Evolutionary conservation across 2,888 invertebrate genomes (phyloP).

Genomic region (Polylopha cassiicola): DNA sequence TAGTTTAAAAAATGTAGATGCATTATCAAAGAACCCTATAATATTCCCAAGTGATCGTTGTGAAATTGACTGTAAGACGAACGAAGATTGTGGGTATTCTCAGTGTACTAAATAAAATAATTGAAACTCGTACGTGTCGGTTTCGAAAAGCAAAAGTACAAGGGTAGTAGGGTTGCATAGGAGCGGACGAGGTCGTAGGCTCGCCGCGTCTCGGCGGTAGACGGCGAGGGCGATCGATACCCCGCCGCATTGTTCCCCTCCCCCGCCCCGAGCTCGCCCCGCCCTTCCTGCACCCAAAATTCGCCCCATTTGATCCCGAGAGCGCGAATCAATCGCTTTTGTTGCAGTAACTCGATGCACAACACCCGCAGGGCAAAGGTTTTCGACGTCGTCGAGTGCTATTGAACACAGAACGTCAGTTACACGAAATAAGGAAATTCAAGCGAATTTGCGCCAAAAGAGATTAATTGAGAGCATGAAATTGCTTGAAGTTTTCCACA

Average conservation of each 20-base stretch:
- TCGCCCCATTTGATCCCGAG: slow-evolving; percentile 71
- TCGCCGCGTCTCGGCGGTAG: slow-evolving; percentile 54
- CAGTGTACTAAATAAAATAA: slow-evolving; percentile 8
- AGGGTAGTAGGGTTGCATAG: slow-evolving; percentile 65
- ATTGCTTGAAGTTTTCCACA: slow-evolving; percentile 3
- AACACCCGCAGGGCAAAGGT: slow-evolving; percentile 32
- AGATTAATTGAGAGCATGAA: slow-evolving; percentile 8
- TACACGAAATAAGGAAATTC: slow-evolving; percentile 9
- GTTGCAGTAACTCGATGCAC: slow-evolving; percentile 66
- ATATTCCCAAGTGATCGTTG: too few relatives aligned
- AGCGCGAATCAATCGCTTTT: slow-evolving; percentile 70
- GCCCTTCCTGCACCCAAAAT: slow-evolving; percentile 59
- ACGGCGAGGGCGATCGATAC: slow-evolving; percentile 63
- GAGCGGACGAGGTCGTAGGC: slow-evolving; percentile 50
- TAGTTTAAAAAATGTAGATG: too few relatives aligned
- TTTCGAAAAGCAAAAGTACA: slow-evolving; percentile 70
- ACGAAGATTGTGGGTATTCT: too few relatives aligned
- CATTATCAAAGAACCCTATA: too few relatives aligned
- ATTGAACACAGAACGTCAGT: slow-evolving; percentile 8
- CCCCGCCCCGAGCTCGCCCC: slow-evolving; percentile 42
- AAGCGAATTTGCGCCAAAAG: background rate
- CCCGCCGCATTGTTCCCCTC: slow-evolving; percentile 69
- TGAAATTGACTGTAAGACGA: too few relatives aligned
- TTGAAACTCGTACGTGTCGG: slow-evolving; percentile 38
- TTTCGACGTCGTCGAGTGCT: slow-evolving; percentile 11